These are phyloP conservation scores for Chrosomus eos DNA, from an alignment of 2,797 vertebrate genomes.

Conservation along the genomic window DNA sequence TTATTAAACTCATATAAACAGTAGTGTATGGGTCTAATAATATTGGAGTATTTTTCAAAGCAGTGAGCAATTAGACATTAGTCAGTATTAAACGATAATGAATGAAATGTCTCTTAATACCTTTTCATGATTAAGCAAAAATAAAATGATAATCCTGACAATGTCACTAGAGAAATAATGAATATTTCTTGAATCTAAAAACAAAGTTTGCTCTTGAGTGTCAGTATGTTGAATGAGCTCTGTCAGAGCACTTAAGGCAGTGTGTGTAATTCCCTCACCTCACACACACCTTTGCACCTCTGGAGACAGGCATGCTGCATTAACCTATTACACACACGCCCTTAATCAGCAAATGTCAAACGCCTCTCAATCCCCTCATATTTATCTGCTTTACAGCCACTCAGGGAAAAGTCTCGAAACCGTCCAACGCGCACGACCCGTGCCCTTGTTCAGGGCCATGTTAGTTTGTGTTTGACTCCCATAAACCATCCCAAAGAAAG, in stretches of 20 bases:
- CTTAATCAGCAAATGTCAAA: conserved; percentile 59
- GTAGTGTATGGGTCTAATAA: neutral
- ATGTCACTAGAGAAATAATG: neutral
- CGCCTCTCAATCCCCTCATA: conserved; percentile 56
- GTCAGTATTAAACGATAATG: neutral
- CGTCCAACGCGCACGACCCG: conserved; percentile 6
- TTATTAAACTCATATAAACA: neutral
- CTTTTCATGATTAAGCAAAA: neutral
- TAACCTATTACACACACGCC: conserved; percentile 59
- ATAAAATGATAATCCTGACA: neutral
- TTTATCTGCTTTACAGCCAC: conserved; percentile 61
- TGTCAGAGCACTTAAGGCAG: conserved; percentile 51
- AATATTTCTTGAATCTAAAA: neutral
- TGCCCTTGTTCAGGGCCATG: conserved; percentile 32
- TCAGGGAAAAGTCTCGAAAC: conserved; percentile 52
- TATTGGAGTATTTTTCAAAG: neutral
- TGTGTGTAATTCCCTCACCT: conserved; percentile 52
- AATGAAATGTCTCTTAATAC: neutral
- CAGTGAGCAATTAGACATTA: neutral
- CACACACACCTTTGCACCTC: conserved; percentile 52
- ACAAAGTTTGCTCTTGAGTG: neutral
- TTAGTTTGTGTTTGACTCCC: conserved; percentile 34
- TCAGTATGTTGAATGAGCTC: neutral
- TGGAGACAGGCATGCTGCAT: conserved; percentile 53
- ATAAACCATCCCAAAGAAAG: conserved; percentile 37